Base-by-base conservation (phyloP, 2,797 vertebrate genomes). In the Sebastes itinus region DNA sequence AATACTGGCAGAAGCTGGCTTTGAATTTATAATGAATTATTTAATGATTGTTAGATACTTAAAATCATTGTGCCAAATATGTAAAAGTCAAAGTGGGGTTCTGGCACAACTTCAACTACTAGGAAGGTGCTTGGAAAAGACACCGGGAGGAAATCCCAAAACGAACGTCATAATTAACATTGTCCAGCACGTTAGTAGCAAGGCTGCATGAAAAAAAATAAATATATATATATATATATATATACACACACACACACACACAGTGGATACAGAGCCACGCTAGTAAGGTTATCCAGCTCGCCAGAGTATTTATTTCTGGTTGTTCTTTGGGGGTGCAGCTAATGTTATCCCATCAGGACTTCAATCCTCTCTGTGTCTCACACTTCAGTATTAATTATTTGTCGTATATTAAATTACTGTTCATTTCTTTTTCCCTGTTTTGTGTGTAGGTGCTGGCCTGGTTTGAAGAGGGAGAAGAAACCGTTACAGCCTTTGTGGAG, bases 381-480 rank as follows among this genome's bases (percentile, higher is more conserved):
- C 22, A 9, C 16, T 68, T 64, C 1, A 65, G 5, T 64, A 22
- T 64, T 23, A 20, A 28, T 49, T 42, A 23, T 33, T 74, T 79
- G 9, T 5, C 12, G 8, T 63, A 1, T 30, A 18, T 73, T 58
- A 73, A 42, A 71, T 35, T 27, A 30, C 4, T 66, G 3, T 46
- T 49, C 0, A 32, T 75, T 73, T 77, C 3, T 28, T 46, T 71
- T 20, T 67, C 18, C 79, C n/a, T 81, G 2, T 94, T 70, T 65
- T 60, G 4, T 69, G n/a, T 86, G 1, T 87, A 99, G 98, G 98
- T 97, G 81, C 95, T 99, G 95, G 98, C 98, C 91, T 99, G 98
- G 98, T 99, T 99, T 95, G 98, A 99, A 94, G 98, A 99, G 94
- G 98, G 98, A 77, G 98, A 99, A 95, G 97, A 98, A 95, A 99